Percentiles rank a stretch among this genome's conserved stretches.
phyloP scores from a whole-genome alignment of 2,888 invertebrate species.

The Autographa pulchrina region DNA sequence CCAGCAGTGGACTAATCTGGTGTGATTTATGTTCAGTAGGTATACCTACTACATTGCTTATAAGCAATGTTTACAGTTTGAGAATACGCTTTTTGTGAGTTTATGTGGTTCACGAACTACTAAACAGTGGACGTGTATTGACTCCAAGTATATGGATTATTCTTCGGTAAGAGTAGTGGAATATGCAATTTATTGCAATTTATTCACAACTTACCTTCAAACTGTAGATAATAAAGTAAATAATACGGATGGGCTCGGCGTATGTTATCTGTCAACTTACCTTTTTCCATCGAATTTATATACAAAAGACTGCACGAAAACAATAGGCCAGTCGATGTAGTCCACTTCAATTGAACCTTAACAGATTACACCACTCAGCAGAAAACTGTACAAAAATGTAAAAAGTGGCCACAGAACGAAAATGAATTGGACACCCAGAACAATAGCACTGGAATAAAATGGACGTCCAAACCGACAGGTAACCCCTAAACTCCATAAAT shows the following conservation, averaged over 20 bases:
- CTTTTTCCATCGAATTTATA: too few relatives aligned
- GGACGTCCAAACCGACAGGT: constrained; percentile 46
- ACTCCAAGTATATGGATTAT: background rate
- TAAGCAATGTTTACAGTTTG: background rate
- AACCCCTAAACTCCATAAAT: constrained; percentile 60
- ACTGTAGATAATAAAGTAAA: too few relatives aligned
- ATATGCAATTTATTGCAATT: too few relatives aligned
- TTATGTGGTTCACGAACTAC: background rate
- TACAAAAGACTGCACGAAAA: background rate
- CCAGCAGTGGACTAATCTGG: constrained; percentile 15
- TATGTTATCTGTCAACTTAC: too few relatives aligned
- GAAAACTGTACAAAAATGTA: constrained; percentile 2
- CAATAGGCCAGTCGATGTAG: background rate
- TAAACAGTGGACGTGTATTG: background rate
- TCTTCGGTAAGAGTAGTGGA: too few relatives aligned
- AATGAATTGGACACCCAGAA: constrained; percentile 32
- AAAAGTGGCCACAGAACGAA: constrained; percentile 10
- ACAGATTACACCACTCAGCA: constrained; percentile 6
- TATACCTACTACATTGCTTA: too few relatives aligned
- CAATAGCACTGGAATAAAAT: constrained; percentile 45
- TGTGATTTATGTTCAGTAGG: constrained; percentile 12
- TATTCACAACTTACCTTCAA: too few relatives aligned
- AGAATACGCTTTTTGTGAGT: background rate
- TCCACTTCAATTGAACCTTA: background rate
- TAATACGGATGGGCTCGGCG: too few relatives aligned